Evolutionary conservation across 2,888 invertebrate species (phyloP).

Genomic region (Erannis defoliaria): DNA sequence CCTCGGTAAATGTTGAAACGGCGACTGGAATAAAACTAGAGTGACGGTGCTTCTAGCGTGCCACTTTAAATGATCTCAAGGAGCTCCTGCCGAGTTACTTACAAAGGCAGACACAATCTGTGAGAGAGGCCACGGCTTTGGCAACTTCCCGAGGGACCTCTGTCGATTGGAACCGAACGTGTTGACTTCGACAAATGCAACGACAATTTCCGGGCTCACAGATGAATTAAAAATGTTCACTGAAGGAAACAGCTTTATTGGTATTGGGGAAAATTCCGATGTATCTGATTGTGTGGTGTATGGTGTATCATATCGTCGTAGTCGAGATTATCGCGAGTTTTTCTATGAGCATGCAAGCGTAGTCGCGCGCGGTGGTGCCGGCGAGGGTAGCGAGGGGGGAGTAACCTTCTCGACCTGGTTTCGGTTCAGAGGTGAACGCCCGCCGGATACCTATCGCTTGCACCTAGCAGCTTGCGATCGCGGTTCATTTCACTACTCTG

Average conservation of each 20-base stretch:
- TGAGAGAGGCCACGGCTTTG: conserved; percentile 9
- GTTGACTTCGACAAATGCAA: conserved; percentile 19
- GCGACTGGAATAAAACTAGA: conserved; percentile 35
- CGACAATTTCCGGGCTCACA: conserved; percentile 6
- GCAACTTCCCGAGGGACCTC: conserved; percentile 4
- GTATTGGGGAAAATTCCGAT: conserved; percentile 14
- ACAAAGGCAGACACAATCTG: conserved; percentile 15
- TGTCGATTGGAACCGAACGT: conserved; percentile 8
- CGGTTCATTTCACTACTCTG: conserved; percentile 37
- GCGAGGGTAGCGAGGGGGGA: conserved; percentile 43
- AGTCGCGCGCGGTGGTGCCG: conserved; percentile 32
- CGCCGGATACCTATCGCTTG: conserved; percentile 62
- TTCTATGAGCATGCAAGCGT: conserved; percentile 41
- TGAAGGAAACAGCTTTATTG: conserved; percentile 12
- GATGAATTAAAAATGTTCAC: conserved; percentile 11
- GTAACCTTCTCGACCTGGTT: conserved; percentile 77
- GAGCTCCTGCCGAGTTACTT: conserved; percentile 11
- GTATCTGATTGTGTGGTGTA: conserved; percentile 16
- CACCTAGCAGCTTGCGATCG: conserved; percentile 49
- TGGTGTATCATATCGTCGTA: conserved; percentile 29
- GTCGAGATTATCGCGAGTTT: conserved; percentile 43
- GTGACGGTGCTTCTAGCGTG: conserved; percentile 18
- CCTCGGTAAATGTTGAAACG: conserved; percentile 34
- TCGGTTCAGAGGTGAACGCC: conserved; percentile 81
- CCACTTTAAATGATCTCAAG: conserved; percentile 19